These are phyloP conservation scores for Scrobipalpa atriplicella DNA, from an alignment of 2,888 invertebrate species.

Conservation along the genomic window DNA sequence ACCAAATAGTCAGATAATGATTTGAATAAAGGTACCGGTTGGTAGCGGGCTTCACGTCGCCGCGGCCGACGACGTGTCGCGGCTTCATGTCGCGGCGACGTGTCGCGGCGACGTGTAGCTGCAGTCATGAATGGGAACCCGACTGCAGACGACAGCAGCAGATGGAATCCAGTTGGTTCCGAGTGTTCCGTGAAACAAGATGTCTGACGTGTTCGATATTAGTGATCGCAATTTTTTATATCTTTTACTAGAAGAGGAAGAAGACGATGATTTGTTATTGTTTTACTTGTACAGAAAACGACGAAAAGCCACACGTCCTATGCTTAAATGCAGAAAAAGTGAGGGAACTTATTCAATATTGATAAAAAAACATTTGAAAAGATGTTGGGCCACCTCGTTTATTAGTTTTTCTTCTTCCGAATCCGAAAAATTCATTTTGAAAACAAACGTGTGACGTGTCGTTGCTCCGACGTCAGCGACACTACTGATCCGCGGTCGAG, in stretches of 20 bases:
- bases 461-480: constrained; percentile 28
- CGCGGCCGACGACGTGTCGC: too few relatives aligned
- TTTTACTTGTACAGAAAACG: constrained; percentile 28
- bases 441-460: constrained; percentile 27
- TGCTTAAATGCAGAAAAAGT: constrained; percentile 28
- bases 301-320: constrained; percentile 30
- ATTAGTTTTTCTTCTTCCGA: constrained; percentile 11
- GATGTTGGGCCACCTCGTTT: constrained; percentile 28
- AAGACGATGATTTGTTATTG: constrained; percentile 30
- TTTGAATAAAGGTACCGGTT: constrained; percentile 4
- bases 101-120: constrained; percentile 32
- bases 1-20: too few relatives aligned
- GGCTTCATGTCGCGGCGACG: constrained; percentile 33
- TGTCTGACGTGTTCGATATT: constrained; percentile 31
- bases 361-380: constrained; percentile 29
- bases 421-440: constrained; percentile 23
- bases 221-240: constrained; percentile 29
- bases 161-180: constrained; percentile 32
- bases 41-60: constrained; percentile 13
- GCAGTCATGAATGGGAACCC: constrained; percentile 34
- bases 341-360: constrained; percentile 29
- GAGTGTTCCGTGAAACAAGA: constrained; percentile 32
- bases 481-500: constrained; percentile 33
- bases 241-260: constrained; percentile 33
- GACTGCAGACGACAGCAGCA: constrained; percentile 34